phyloP scores from a whole-genome alignment of 1,140 invertebrate species.

The Aphelenchoides fujianensis region DNA sequence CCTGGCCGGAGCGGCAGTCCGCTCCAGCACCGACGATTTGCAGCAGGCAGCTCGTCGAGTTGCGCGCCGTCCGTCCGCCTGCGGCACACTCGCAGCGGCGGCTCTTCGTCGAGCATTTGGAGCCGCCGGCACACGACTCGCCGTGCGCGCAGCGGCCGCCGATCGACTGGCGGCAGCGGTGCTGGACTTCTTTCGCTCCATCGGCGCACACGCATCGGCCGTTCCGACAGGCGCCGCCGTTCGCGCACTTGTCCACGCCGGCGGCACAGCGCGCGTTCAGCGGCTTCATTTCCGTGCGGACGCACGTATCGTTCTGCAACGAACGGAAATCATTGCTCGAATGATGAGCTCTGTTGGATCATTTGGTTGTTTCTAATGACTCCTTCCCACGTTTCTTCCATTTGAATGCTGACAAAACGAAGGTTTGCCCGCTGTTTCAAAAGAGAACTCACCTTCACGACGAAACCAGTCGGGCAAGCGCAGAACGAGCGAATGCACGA shows the following conservation, averaged over 20 bases:
- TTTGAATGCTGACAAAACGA: neutral
- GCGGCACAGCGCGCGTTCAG: neutral
- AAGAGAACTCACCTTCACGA: conserved; percentile 21
- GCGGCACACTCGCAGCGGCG: neutral
- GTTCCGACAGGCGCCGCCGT: conserved; percentile 30
- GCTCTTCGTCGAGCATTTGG: neutral
- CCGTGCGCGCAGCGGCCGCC: conserved; percentile 39
- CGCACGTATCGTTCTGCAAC: conserved; percentile 5
- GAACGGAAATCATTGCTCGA: too few species aligned
- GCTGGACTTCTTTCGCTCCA: conserved; percentile 22
- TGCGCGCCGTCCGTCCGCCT: neutral
- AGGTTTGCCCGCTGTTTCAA: neutral
- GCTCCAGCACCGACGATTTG: conserved; percentile 30
- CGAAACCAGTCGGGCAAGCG: conserved; percentile 26
- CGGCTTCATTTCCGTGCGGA: neutral
- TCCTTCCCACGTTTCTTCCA: too few species aligned
- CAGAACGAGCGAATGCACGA: conserved; percentile 31
- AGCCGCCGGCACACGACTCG: conserved; percentile 33
- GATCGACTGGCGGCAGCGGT: conserved; percentile 34
- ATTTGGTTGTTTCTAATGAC: neutral
- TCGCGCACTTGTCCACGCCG: conserved; percentile 16
- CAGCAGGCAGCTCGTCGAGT: conserved; percentile 16
- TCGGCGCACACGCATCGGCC: conserved; percentile 42
- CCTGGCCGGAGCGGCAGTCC: conserved; percentile 18
- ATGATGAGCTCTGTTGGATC: neutral